Evolutionary conservation across 2,797 vertebrate species (phyloP), one percentile per base, ranked within the genome.

Genomic region (Thunnus albacares): DNA sequence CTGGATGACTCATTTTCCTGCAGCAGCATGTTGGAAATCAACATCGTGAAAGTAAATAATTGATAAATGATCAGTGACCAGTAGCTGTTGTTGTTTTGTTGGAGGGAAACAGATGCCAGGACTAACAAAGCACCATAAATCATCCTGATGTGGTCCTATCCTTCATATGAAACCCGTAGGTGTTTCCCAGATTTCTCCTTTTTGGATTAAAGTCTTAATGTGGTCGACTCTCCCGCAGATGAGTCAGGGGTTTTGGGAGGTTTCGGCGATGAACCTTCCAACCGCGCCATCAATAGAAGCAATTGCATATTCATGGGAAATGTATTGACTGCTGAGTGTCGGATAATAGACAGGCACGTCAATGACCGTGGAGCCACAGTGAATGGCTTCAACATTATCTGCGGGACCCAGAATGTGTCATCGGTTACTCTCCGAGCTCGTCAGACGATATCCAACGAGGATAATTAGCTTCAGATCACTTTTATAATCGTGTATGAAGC

Each of bases 271-370:
- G 62, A 49, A 56, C 20, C 51, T 70, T 45, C n/a, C 5, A 6
- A 65, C 53, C 15, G 0, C 38, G 33, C 2, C 64, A 2, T 82
- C 76, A 62, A 81, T 70, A 74, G 82, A 4, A 13, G 71, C 24
- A 65, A 85, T 84, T 88, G 89, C 88, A 89, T 91, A 93, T 92
- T 93, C 89, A 92, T 92, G 88, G 80, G 63, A 56, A 64, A 78
- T 1, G 82, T 89, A 91, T 90, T 81, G 91, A 91, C 86, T 91
- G 78, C 75, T 66, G 88, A 82, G 63, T 55, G 84, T 55, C 5
- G 38, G 66, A 91, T 92, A 90, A 92, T 90, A 87, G 91, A 92
- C 83, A 79, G 60, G 18, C 70, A 0, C 76, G 43, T 87, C 67
- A 91, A 80, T 79, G 90, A 77, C 35, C 66, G n/a, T 6, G 14